A percentile compares a stretch with the other conserved stretches of the same genome.
phyloP scores from a whole-genome alignment of 2,113 vertebrate genomes.

The Galemys pyrenaicus region DNA sequence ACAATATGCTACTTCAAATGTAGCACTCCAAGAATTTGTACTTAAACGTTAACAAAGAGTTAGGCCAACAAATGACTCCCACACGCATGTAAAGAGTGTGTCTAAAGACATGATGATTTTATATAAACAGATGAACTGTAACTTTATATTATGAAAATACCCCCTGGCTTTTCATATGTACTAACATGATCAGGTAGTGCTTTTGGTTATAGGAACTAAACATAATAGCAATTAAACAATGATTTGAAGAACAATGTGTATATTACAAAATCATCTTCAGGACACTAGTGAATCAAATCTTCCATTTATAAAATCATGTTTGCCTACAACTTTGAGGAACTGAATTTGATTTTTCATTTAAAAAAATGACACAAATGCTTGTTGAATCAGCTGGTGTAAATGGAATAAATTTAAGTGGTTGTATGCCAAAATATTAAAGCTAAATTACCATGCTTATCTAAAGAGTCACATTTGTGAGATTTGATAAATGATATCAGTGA shows the following conservation, averaged over 20 bases:
- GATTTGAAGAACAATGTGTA: conserved; percentile 36
- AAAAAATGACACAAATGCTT: conserved; percentile 60
- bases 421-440: conserved; percentile 47
- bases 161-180: not conserved
- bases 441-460: conserved; percentile 20
- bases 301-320: conserved; percentile 53
- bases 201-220: conserved; percentile 52
- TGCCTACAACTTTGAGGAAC: conserved; percentile 22
- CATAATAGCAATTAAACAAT: conserved; percentile 44
- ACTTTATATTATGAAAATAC: not conserved
- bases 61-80: conserved; percentile 36
- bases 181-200: not conserved
- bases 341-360: conserved; percentile 63
- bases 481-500: conserved; percentile 20
- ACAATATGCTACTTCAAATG: not conserved
- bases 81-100: not conserved
- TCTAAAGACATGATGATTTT: conserved; percentile 37
- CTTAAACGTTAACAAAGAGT: conserved; percentile 34
- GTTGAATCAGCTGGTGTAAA: conserved; percentile 23
- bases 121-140: conserved; percentile 53
- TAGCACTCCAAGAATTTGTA: conserved; percentile 20
- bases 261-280: conserved; percentile 54
- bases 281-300: conserved; percentile 41
- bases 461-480: conserved; percentile 54
- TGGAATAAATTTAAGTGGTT: conserved; percentile 38